These are phyloP conservation scores for Charina bottae DNA, from an alignment of 2,113 vertebrate genomes.

Conservation along the genomic window DNA sequence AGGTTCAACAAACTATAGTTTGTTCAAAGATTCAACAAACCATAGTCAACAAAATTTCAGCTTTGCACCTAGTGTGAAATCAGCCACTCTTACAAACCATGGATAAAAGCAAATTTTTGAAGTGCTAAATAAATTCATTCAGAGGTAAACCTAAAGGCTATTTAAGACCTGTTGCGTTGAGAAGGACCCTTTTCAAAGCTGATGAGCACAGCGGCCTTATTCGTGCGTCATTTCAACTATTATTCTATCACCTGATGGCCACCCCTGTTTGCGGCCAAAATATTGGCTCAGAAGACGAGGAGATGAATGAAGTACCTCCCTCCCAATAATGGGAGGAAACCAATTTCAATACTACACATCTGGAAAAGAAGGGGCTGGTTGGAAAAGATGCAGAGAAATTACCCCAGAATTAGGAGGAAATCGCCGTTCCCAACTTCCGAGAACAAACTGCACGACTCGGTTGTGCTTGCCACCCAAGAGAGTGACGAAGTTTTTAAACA, in stretches of 20 bases:
- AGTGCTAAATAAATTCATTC: not conserved
- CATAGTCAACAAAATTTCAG: conserved; percentile 12
- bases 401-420: conserved; percentile 36
- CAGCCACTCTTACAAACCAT: no score
- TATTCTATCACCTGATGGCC: no score
- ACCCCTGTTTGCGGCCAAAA: no score
- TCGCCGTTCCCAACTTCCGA: conserved; percentile 26
- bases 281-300: no score
- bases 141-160: not conserved
- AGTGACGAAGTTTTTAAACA: conserved; percentile 1
- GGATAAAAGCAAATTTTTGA: not conserved
- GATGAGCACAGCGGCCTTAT: not conserved
- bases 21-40: no score
- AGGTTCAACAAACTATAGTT: no score
- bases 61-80: conserved; percentile 16
- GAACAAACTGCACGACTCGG: conserved; percentile 47
- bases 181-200: not conserved
- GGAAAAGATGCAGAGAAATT: not conserved
- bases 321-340: no score
- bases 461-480: not conserved
- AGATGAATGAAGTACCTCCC: no score
- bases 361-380: not conserved
- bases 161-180: not conserved
- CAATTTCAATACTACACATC: no score
- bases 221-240: no score